Percentiles rank a stretch among this genome's conserved stretches.
Conservation (phyloP, 2,797 vertebrate genomes). For the Gymnoscopelus braueri region DNA sequence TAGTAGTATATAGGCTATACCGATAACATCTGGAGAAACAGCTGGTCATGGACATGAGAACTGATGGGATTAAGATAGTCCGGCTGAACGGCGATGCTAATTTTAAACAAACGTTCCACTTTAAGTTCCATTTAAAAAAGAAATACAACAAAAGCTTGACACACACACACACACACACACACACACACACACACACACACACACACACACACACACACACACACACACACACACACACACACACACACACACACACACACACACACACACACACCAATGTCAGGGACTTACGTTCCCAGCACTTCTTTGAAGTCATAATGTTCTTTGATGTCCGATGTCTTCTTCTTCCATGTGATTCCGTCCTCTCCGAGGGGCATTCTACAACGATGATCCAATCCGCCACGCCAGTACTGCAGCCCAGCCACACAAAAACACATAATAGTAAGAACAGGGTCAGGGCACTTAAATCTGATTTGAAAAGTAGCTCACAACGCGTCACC, state of each 20-base stretch:
- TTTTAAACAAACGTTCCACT: too few relatives aligned
- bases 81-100: too few relatives aligned
- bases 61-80: too few relatives aligned
- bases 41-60: too few relatives aligned
- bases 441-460: slow-evolving; percentile 1
- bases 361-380: slow-evolving; percentile 87
- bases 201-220: slow-evolving; percentile 5
- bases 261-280: background rate
- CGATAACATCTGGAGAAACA: too few relatives aligned
- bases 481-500: too few relatives aligned
- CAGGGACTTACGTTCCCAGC: slow-evolving; percentile 82
- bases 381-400: slow-evolving; percentile 66
- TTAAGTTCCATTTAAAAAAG: too few relatives aligned
- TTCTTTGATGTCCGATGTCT: slow-evolving; percentile 86
- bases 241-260: background rate
- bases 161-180: background rate
- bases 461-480: background rate
- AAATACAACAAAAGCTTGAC: too few relatives aligned
- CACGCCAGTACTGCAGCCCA: slow-evolving; percentile 68
- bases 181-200: background rate
- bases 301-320: slow-evolving; percentile 88
- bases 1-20: too few relatives aligned
- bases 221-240: background rate
- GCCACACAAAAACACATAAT: slow-evolving; percentile 29
- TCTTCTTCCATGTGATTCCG: slow-evolving; percentile 86